Conservation (phyloP, 2,113 vertebrate genomes). For the Rhabdornis inornatus region DNA sequence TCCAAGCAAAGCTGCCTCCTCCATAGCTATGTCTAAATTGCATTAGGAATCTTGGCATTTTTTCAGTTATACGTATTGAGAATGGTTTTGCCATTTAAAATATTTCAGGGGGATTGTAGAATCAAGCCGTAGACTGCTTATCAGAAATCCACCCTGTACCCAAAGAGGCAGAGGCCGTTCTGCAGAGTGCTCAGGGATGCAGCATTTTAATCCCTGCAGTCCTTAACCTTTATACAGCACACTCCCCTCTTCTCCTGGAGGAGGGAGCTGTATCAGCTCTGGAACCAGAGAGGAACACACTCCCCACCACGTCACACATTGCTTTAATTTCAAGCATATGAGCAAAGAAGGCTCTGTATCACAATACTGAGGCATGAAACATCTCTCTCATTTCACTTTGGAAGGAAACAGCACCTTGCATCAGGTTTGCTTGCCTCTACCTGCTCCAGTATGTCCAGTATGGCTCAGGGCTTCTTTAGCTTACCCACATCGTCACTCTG, state of each 20-base stretch:
- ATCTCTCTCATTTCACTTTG: neutral
- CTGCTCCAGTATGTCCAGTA: neutral
- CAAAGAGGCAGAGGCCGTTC: neutral
- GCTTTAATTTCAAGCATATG: neutral
- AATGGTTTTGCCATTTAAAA: slow-evolving; percentile 27
- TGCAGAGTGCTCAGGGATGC: neutral
- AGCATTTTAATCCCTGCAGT: neutral
- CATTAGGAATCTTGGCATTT: slow-evolving; percentile 47
- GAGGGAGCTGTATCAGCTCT: neutral
- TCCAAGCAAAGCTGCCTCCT: slow-evolving; percentile 54
- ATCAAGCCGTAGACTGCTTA: neutral
- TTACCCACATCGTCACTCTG: neutral
- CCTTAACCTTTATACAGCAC: neutral
- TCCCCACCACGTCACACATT: neutral
- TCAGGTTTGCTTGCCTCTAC: neutral
- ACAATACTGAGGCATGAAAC: neutral
- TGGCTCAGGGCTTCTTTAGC: neutral
- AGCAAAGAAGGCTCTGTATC: neutral
- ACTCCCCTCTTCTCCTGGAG: neutral
- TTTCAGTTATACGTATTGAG: slow-evolving; percentile 18
- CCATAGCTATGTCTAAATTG: slow-evolving; percentile 16
- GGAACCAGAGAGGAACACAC: neutral
- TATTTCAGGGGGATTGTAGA: neutral
- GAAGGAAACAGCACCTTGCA: neutral
- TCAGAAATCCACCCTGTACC: neutral